Evolutionary conservation across 2,888 invertebrate genomes (phyloP), one percentile per base, ranked within the genome.

Genomic region (Abrostola tripartita): DNA sequence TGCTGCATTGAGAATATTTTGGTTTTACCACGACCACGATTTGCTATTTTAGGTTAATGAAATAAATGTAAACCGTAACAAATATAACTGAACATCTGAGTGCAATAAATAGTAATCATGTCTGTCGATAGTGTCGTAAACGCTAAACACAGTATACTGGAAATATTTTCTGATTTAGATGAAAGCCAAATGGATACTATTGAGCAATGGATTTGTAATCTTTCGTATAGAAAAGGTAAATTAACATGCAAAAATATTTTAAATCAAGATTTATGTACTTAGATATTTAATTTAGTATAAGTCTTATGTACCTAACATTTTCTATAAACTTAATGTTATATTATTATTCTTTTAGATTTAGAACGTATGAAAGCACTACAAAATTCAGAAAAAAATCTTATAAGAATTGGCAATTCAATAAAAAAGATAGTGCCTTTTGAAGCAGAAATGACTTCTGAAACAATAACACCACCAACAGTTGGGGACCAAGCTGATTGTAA

Each of bases 401-500:
- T 85, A 52, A 87, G 90, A 71, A 91, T 94, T 62, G 90, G 90
- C 4, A 80, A 87, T 40, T 84, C 85, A 2, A 86, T 94, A 40
- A 92, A 90, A 68, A 85, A 88, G 68, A 70, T 90, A 7, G 81
- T 95, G 11, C 94, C 95, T 9, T 87, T 92, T 77, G 86, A 88
- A 70, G 92, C 89, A 51, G 91, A 92, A 78, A 86, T 94, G 88
- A 71, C 86, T 35, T 84, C 92, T 0, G 94, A 95, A 81, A 88
- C 71, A 8, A 94, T 93, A 70, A 78, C 79, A 44, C 92, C 93
- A 47, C 94, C 95, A 11, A 85, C 76, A 14, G 83, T 90, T 40
- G 95, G 95, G 6, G 89, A 92, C 56, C 95, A 95, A 85, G 88
- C 95, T 9, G 95, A 96, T 79, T 96, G 95, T 74, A 92, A 93